phyloP scores from a whole-genome alignment of 2,113 vertebrate species.

The Halcyon malimbica region DNA sequence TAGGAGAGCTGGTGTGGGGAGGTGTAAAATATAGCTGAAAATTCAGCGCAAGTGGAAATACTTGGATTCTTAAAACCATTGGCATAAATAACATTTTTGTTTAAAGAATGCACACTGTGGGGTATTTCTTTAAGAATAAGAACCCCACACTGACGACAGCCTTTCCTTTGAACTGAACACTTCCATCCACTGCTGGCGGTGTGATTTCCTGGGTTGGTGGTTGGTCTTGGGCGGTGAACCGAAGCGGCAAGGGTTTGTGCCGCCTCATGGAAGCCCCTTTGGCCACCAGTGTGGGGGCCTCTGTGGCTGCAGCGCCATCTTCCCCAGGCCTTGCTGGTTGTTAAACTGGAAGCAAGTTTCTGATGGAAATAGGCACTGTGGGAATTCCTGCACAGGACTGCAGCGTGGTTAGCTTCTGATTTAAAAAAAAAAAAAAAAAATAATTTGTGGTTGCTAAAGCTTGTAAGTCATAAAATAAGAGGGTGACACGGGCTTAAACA shows the following conservation, averaged over 20 bases:
- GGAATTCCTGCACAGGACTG: not conserved
- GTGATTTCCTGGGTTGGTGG: fast-evolving
- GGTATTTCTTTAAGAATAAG: not conserved
- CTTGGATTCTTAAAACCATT: fast-evolving
- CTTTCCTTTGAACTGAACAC: not conserved
- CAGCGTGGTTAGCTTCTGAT: not conserved
- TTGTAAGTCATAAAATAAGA: not conserved
- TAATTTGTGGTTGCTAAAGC: not conserved
- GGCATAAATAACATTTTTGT: not conserved
- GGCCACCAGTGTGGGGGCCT: not conserved
- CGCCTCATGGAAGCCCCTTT: fast-evolving
- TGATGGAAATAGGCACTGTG: not conserved
- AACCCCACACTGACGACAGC: fast-evolving
- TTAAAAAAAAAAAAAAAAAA: not conserved
- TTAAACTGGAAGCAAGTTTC: not conserved
- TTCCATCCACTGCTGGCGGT: fast-evolving
- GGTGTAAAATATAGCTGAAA: not conserved
- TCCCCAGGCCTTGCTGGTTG: too few relatives aligned
- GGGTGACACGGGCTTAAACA: not conserved
- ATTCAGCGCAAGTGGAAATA: not conserved
- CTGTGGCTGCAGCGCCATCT: not conserved
- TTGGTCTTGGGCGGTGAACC: not conserved
- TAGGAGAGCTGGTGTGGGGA: not conserved
- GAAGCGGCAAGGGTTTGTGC: too few relatives aligned
- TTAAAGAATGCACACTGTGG: not conserved